Percentiles rank a stretch among this genome's conserved stretches.
These are phyloP conservation scores for Dilophus febrilis DNA, from an alignment of 2,888 invertebrate genomes.

Conservation along the genomic window DNA sequence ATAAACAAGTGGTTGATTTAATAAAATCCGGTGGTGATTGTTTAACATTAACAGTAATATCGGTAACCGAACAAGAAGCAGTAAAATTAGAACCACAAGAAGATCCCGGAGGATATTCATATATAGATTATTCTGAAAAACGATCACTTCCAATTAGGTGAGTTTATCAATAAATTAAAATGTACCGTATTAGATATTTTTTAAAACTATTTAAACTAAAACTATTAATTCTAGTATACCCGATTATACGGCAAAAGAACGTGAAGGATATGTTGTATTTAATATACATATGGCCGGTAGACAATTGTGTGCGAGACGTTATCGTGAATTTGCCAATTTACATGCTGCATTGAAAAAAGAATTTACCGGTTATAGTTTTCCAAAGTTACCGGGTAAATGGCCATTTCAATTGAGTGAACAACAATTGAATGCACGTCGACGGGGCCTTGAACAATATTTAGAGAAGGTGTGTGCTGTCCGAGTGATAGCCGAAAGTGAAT, in stretches of 20 bases:
- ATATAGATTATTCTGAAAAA: slow-evolving; percentile 89
- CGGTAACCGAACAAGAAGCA: slow-evolving; percentile 81
- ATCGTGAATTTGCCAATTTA: slow-evolving; percentile 85
- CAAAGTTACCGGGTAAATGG: slow-evolving; percentile 97
- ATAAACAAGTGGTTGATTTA: slow-evolving; percentile 97
- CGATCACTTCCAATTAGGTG: slow-evolving; percentile 57
- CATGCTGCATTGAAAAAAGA: slow-evolving; percentile 82
- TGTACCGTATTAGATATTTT: too few species aligned
- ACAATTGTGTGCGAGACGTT: slow-evolving; percentile 89
- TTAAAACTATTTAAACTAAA: background rate
- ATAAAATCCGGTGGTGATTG: slow-evolving; percentile 98
- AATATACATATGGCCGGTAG: slow-evolving; percentile 99
- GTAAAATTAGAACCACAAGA: slow-evolving; percentile 71
- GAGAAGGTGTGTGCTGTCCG: slow-evolving; percentile 96
- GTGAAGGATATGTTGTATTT: slow-evolving; percentile 81
- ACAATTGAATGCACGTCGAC: slow-evolving; percentile 82
- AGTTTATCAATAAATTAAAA: too few species aligned
- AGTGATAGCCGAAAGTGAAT: slow-evolving; percentile 93
- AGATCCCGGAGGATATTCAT: slow-evolving; percentile 55
- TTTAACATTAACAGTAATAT: slow-evolving; percentile 88
- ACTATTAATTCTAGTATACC: slow-evolving; percentile 60
- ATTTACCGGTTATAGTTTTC: slow-evolving; percentile 88
- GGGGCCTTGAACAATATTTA: slow-evolving; percentile 94
- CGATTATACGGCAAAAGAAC: slow-evolving; percentile 80
- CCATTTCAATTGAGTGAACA: slow-evolving; percentile 94